Percentiles rank a stretch among this genome's conserved stretches.
These are phyloP conservation scores for Papilio polytes DNA, from an alignment of 1,140 invertebrate species.

Conservation along the genomic window DNA sequence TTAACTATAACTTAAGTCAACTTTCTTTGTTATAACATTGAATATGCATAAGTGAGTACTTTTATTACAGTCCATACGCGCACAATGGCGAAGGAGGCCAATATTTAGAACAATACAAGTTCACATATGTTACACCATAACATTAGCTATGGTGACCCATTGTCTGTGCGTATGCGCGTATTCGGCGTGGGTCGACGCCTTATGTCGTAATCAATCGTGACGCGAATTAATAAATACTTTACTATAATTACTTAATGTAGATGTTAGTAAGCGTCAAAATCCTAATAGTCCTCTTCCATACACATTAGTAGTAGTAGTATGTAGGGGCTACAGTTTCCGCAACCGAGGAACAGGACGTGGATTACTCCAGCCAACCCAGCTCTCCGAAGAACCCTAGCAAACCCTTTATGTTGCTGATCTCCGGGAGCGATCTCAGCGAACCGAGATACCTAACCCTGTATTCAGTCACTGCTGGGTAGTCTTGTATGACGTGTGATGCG, in stretches of 20 bases:
- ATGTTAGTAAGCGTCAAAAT: too few relatives aligned
- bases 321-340: too few relatives aligned
- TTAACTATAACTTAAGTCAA: neutral
- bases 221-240: constrained; percentile 24
- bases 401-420: too few relatives aligned
- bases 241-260: neutral
- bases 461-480: too few relatives aligned
- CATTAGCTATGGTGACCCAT: constrained; percentile 9
- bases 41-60: neutral
- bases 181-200: constrained; percentile 32
- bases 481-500: too few relatives aligned
- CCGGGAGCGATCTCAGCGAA: too few relatives aligned
- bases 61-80: constrained; percentile 24
- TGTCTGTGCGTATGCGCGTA: constrained; percentile 20
- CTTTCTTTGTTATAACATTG: constrained; percentile 19
- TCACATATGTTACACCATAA: constrained; percentile 29
- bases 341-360: too few relatives aligned
- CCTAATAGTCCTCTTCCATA: too few relatives aligned
- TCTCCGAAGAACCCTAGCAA: too few relatives aligned
- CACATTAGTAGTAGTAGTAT: too few relatives aligned
- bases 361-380: too few relatives aligned
- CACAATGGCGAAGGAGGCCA: constrained; percentile 16
- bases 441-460: too few relatives aligned
- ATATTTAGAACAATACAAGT: constrained; percentile 28
- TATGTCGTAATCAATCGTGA: constrained; percentile 15